Base-by-base conservation (phyloP, 2,888 invertebrate species). In the Athripsodes cinereus region DNA sequence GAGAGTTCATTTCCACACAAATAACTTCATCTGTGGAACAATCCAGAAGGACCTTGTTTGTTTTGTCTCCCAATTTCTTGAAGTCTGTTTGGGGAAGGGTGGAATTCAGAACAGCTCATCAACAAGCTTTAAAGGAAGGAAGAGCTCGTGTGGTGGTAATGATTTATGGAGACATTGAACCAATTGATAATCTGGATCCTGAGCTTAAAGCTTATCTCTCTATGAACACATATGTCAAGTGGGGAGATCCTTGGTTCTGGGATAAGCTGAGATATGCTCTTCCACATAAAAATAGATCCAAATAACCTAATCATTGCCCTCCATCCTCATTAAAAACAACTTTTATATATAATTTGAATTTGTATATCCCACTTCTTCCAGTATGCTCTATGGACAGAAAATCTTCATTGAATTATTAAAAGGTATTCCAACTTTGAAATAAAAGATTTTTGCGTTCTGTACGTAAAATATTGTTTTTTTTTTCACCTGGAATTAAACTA, bases 231-330 rank as follows among this genome's bases (percentile, higher is more conserved):
- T 92, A 91, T 68, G 79, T 92, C 26, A 85, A 87, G 66, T 90
- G 89, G 88, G 88, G 85, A 11, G 90, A 91, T 68, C 85, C 86
- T 8, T 87, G 85, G 84, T 91, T 92, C 73, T 92, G 90, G 91
- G 79, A 87, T 56, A 88, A 87, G 69, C 72, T 92, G 54, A 76
- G 82, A 34, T 88, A 86, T 68, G 90, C 90, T 1, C 72, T 89
- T 68, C 88, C 87, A 0, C 87, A 86, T 71, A 74, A 75, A 2
- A 69, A 71, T 0, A 69, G 68, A 57, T 20, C 31, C 35, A 22
- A 66, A 51, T 62, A 66, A 64, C 55, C 51, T 13, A 34, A 53
- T 20, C 55, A 2, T 21, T 54, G n/a, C 57, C 48, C 34, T 55
- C 47, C 22, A 57, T 58, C n/a, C 20, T 52, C 26, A 59, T 52